Percentiles rank a stretch among this genome's conserved stretches.
Evolutionary conservation across 2,113 vertebrate species (phyloP).

Genomic region (Alaudala cheleensis): DNA sequence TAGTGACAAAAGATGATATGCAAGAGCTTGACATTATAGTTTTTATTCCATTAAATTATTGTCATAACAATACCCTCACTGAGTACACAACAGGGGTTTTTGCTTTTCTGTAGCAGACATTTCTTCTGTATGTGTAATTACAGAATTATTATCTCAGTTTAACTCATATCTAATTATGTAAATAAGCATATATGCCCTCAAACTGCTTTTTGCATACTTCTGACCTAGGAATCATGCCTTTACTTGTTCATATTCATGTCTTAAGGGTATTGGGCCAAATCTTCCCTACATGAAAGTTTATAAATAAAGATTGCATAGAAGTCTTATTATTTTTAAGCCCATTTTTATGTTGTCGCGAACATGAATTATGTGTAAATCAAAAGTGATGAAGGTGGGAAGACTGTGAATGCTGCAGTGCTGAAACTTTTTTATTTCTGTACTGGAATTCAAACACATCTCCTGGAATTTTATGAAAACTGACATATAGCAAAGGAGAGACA

Average conservation of each 20-base stretch:
- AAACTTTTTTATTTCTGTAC: not conserved
- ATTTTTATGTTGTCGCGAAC: not conserved
- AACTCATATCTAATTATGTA: constrained; percentile 45
- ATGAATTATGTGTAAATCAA: not conserved
- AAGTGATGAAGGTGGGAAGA: not conserved
- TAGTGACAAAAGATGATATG: not conserved
- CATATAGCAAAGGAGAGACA: not conserved
- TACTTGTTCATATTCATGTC: not conserved
- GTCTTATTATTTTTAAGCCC: not conserved
- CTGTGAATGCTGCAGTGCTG: not conserved
- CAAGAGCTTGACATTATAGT: not conserved
- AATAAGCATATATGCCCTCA: constrained; percentile 16
- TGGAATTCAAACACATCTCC: not conserved
- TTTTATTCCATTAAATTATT: not conserved
- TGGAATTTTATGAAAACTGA: not conserved
- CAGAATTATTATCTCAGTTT: constrained; percentile 18
- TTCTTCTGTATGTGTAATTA: constrained; percentile 15
- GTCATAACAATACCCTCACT: not conserved
- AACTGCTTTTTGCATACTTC: constrained; percentile 6
- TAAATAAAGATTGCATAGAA: not conserved
- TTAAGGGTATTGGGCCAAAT: not conserved
- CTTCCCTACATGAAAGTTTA: not conserved
- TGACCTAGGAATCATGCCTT: constrained; percentile 1
- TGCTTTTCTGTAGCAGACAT: not conserved
- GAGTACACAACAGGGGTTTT: not conserved